phyloP scores from a whole-genome alignment of 2,888 invertebrate species.

The Clusia tigrina region DNA sequence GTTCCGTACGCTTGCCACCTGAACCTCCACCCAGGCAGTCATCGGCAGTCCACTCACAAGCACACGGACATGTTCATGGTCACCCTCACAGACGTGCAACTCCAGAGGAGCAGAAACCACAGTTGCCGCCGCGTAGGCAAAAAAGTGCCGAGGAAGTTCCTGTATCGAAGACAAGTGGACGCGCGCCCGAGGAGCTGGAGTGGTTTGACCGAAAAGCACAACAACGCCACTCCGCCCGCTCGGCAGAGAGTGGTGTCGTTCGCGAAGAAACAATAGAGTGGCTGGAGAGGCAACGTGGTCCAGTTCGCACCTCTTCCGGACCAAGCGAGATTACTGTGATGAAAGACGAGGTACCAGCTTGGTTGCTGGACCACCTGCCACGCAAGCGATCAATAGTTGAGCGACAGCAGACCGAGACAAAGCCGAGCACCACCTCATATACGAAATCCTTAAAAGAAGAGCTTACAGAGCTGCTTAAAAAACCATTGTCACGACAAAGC shows the following conservation, averaged over 20 bases:
- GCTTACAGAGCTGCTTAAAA: constrained; percentile 61
- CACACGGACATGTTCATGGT: constrained; percentile 31
- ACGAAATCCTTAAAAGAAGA: constrained; percentile 59
- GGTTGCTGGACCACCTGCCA: constrained; percentile 61
- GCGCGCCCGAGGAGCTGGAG: constrained; percentile 56
- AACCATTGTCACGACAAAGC: constrained; percentile 62
- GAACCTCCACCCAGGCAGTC: constrained; percentile 38
- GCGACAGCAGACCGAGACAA: constrained; percentile 46
- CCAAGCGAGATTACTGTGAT: constrained; percentile 63
- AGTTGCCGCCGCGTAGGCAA: constrained; percentile 46
- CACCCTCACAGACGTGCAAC: constrained; percentile 41
- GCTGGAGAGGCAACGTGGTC: constrained; percentile 56
- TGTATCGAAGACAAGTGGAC: constrained; percentile 38
- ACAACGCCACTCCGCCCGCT: constrained; percentile 63
- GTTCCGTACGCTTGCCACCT: constrained; percentile 52
- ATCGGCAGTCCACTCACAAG: constrained; percentile 33
- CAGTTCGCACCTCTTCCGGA: constrained; percentile 62
- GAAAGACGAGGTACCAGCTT: constrained; percentile 63
- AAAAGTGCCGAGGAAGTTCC: constrained; percentile 51
- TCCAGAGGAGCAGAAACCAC: constrained; percentile 44
- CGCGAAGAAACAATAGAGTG: constrained; percentile 63
- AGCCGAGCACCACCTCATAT: constrained; percentile 53
- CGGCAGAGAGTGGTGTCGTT: constrained; percentile 62
- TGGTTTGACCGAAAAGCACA: constrained; percentile 64
- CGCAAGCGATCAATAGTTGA: constrained; percentile 55